A percentile compares a stretch with the other conserved stretches of the same genome.
Evolutionary conservation across 64 coral and sea anemone species (phyloP).

Genomic region (Stichodactyla mertensii): DNA sequence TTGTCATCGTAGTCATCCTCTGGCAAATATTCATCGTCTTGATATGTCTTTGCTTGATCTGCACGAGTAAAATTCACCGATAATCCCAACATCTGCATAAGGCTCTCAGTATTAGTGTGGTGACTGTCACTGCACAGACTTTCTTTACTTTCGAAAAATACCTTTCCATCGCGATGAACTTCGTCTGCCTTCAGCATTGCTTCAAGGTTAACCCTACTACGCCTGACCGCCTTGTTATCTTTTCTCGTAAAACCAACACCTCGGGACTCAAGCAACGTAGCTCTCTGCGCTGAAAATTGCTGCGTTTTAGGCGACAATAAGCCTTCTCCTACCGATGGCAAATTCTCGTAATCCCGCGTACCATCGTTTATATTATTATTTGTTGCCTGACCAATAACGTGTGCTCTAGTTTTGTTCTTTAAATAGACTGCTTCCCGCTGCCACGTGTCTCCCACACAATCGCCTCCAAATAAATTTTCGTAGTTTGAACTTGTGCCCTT

Average conservation of each 20-base stretch:
- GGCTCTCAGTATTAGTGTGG: not conserved
- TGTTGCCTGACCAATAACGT: not conserved
- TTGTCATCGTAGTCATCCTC: conserved; percentile 1
- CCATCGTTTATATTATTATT: not conserved
- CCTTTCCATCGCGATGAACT: not conserved
- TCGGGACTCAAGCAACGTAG: not conserved
- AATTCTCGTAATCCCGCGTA: not conserved
- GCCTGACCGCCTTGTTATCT: not conserved
- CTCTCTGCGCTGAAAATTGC: not conserved
- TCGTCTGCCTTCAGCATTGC: not conserved
- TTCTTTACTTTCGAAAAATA: not conserved
- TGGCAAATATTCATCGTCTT: not conserved
- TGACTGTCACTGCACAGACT: not conserved
- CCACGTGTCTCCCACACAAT: not conserved
- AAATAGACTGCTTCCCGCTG: not conserved
- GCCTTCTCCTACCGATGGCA: not conserved
- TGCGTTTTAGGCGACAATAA: not conserved
- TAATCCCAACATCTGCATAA: not conserved
- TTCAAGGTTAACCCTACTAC: not conserved
- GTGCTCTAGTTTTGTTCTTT: not conserved
- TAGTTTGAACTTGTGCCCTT: not conserved
- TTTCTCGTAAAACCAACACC: not conserved
- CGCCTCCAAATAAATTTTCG: not conserved
- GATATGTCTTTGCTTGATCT: not conserved
- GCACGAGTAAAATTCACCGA: not conserved